Conservation (phyloP, 1,140 invertebrate genomes). For the Popillia japonica region DNA sequence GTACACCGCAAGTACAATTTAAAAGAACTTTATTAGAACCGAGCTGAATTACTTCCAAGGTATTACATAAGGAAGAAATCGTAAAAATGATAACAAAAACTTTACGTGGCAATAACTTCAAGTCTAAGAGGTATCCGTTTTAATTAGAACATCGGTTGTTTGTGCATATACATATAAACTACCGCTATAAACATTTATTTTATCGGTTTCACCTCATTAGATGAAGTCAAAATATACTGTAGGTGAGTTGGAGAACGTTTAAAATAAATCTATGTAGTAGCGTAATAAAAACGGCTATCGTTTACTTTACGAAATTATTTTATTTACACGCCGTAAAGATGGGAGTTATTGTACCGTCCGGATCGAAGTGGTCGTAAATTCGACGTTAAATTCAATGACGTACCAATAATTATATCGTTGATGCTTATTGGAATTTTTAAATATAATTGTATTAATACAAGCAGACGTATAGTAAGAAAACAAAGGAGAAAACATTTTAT, state of each 20-base stretch:
- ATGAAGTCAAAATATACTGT: slow-evolving; percentile 9
- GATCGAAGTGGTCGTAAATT: neutral
- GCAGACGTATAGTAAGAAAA: no score
- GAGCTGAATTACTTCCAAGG: no score
- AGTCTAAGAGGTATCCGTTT: neutral
- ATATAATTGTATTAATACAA: slow-evolving; percentile 1
- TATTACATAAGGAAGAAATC: slow-evolving; percentile 2
- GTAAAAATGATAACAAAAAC: neutral
- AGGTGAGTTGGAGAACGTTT: neutral
- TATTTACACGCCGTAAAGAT: slow-evolving; percentile 29
- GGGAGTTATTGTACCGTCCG: neutral
- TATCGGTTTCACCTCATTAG: slow-evolving; percentile 23
- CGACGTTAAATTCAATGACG: slow-evolving; percentile 4
- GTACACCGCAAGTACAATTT: no score
- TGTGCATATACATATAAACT: slow-evolving; percentile 25
- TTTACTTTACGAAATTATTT: slow-evolving; percentile 5
- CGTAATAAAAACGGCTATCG: slow-evolving; percentile 6
- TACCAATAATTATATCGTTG: slow-evolving; percentile 5
- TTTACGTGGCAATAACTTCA: neutral
- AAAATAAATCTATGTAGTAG: slow-evolving; percentile 18
- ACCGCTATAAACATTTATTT: slow-evolving; percentile 24
- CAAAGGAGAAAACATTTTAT: no score
- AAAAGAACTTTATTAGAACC: no score
- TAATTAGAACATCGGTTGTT: slow-evolving; percentile 23
- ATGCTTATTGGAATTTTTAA: slow-evolving; percentile 1